Evolutionary conservation across 2,888 invertebrate species (phyloP).

Genomic region (Caenorhabditis wallacei): DNA sequence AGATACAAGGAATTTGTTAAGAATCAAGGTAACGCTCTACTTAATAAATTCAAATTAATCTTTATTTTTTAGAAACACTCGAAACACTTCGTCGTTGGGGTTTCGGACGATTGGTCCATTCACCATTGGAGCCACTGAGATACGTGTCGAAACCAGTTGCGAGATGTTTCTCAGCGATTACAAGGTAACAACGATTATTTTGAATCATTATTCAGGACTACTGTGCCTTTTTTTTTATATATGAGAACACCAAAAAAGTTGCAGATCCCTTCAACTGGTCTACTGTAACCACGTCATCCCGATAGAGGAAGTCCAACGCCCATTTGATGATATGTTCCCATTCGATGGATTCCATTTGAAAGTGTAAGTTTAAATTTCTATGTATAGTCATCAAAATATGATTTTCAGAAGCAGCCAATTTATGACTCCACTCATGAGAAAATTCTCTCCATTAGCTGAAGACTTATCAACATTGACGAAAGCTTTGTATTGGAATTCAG

Average conservation of each 20-base stretch:
- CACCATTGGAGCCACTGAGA: conserved; percentile 91
- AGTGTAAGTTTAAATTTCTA: too few species aligned
- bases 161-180: conserved; percentile 84
- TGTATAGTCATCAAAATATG: neutral
- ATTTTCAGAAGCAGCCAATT: conserved; percentile 63
- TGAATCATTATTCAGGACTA: too few species aligned
- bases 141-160: conserved; percentile 86
- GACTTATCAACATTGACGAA: conserved; percentile 63
- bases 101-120: conserved; percentile 91
- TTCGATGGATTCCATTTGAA: conserved; percentile 71
- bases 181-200: conserved; percentile 75
- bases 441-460: conserved; percentile 74
- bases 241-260: conserved; percentile 28
- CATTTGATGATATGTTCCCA: conserved; percentile 76
- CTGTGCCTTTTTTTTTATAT: too few species aligned
- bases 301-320: conserved; percentile 60
- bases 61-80: conserved; percentile 83
- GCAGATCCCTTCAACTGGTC: conserved; percentile 78
- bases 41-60: too few species aligned
- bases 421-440: conserved; percentile 67
- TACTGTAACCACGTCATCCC: conserved; percentile 78
- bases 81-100: conserved; percentile 90
- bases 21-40: conserved; percentile 57
- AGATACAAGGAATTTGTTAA: conserved; percentile 91
- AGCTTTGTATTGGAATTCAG: conserved; percentile 65